Evolutionary conservation across 2,797 vertebrate genomes (phyloP).

Genomic region (Siniperca obscura): DNA sequence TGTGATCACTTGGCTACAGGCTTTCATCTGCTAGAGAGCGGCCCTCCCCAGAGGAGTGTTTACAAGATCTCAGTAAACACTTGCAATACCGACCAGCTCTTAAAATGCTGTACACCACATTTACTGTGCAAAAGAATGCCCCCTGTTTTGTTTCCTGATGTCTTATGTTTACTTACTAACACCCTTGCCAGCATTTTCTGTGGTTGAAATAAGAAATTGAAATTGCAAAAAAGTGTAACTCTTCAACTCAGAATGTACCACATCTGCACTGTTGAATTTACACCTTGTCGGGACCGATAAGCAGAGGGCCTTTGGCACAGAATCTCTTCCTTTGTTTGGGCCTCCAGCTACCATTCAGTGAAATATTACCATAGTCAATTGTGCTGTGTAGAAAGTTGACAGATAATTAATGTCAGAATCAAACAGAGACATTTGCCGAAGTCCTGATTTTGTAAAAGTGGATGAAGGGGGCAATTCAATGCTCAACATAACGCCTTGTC

Average conservation of each 20-base stretch:
- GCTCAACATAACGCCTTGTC: conserved; percentile 6
- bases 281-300: conserved; percentile 44
- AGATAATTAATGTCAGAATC: conserved; percentile 44
- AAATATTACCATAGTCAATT: conserved; percentile 28
- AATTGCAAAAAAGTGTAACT: conserved; percentile 4
- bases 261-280: conserved; percentile 28
- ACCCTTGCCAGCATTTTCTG: neutral
- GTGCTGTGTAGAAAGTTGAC: conserved; percentile 22
- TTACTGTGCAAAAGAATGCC: neutral
- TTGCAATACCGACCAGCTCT: conserved; percentile 9
- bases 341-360: conserved; percentile 16
- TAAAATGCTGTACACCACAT: conserved; percentile 27
- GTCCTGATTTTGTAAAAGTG: conserved; percentile 16
- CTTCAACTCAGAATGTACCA: conserved; percentile 1
- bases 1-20: conserved; percentile 49
- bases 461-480: neutral
- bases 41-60: conserved; percentile 52
- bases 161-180: conserved; percentile 24
- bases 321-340: conserved; percentile 41
- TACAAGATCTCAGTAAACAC: conserved; percentile 59
- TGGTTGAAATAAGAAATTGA: conserved; percentile 9
- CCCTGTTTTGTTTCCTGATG: conserved; percentile 5
- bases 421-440: conserved; percentile 29
- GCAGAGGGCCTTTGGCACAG: conserved; percentile 11
- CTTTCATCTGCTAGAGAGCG: conserved; percentile 50